phyloP scores from a whole-genome alignment of 2,888 invertebrate species.

The Dexiosoma caninum region DNA sequence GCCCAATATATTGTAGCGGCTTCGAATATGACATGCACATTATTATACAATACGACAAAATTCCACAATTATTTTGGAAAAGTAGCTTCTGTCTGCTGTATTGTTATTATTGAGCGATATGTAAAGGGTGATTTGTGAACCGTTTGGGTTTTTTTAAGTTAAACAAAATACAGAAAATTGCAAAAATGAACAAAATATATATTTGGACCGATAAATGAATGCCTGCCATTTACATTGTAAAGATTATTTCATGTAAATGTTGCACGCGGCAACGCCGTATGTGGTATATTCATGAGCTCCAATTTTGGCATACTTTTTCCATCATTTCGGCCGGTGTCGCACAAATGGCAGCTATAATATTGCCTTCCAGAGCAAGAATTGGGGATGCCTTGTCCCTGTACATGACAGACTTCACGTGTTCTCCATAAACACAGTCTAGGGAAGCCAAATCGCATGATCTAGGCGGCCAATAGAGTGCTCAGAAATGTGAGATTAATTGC shows the following conservation, averaged over 20 bases:
- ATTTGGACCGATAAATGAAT: neutral
- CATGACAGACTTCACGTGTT: neutral
- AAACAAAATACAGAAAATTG: neutral
- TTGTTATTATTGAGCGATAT: too few species aligned
- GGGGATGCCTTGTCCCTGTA: neutral
- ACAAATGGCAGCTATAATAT: neutral
- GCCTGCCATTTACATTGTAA: neutral
- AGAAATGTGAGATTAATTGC: neutral
- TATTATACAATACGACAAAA: too few species aligned
- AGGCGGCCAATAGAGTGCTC: neutral
- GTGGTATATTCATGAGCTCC: neutral
- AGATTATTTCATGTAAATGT: neutral
- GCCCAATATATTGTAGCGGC: too few species aligned
- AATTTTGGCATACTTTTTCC: neutral
- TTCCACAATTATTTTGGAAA: too few species aligned
- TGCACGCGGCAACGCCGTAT: neutral
- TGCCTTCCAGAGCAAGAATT: neutral
- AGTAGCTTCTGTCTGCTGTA: too few species aligned
- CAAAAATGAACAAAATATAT: neutral
- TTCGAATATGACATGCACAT: too few species aligned
- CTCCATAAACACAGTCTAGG: neutral
- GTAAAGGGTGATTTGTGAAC: too few species aligned
- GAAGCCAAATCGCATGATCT: neutral
- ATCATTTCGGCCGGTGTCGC: neutral
- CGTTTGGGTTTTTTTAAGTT: neutral